These are phyloP conservation scores for Sinocyclocheilus rhinocerous DNA, from an alignment of 2,113 vertebrate species.

Conservation along the genomic window DNA sequence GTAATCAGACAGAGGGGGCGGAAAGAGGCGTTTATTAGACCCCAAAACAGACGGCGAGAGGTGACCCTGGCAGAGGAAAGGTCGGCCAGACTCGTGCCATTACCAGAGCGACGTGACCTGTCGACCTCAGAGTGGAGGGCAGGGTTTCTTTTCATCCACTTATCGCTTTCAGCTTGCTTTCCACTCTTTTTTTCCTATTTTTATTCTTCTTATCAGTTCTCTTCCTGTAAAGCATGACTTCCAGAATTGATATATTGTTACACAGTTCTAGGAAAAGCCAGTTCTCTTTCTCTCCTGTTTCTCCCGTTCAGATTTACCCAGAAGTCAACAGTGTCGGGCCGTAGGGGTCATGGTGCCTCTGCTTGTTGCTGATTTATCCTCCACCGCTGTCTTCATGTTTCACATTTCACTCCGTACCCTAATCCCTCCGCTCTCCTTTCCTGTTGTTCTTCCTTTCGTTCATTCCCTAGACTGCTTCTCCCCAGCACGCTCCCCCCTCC, in stretches of 20 bases:
- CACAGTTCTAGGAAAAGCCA: conserved; percentile 27
- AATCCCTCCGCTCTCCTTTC: conserved; percentile 75
- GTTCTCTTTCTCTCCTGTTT: conserved; percentile 45
- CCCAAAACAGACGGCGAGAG: conserved; percentile 57
- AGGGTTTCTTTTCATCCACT: conserved; percentile 47
- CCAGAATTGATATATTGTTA: conserved; percentile 51
- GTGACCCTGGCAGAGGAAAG: conserved; percentile 59
- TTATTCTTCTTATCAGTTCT: conserved; percentile 11
- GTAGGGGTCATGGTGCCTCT: conserved; percentile 29
- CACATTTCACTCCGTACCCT: conserved; percentile 73
- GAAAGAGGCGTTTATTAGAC: conserved; percentile 57
- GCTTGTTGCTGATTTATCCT: conserved; percentile 74
- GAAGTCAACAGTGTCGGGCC: conserved; percentile 19
- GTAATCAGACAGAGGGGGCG: conserved; percentile 41
- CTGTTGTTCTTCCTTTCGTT: conserved; percentile 80
- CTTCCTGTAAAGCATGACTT: conserved; percentile 47
- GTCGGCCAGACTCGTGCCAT: conserved; percentile 48
- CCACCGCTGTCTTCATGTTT: conserved; percentile 76
- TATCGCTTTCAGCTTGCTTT: conserved; percentile 32
- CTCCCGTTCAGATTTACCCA: conserved; percentile 31
- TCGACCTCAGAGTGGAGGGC: conserved; percentile 46
- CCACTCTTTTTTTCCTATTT: conserved; percentile 16
- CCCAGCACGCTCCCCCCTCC: conserved; percentile 48
- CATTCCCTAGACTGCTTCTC: conserved; percentile 71
- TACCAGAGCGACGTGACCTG: conserved; percentile 30